Evolutionary conservation across 2,797 vertebrate genomes (phyloP), one percentile per base, ranked within the genome.

Genomic region (Lutjanus argentimaculatus): DNA sequence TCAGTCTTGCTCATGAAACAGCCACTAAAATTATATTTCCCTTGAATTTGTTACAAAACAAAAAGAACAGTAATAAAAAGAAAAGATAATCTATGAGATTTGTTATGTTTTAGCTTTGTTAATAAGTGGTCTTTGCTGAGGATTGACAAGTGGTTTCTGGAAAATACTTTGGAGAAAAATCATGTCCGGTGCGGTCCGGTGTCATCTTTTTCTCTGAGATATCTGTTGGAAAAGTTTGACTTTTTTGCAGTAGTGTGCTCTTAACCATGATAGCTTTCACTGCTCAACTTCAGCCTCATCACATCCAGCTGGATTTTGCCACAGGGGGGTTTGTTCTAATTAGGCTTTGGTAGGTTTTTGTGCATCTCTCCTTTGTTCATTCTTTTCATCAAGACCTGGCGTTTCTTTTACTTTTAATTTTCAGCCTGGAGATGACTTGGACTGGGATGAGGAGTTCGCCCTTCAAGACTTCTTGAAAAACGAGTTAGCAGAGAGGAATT

Each of bases 371-470:
- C 0, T 62, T 46, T 36, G 30, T 63, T 0, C 21, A 0, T 55
- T 58, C 2, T 8, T 70, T 82, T 49, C 0, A 16, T 25, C 7
- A 0, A 56, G 40, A 67, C 43, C n/a, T 61, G 2, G 0, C 22
- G 15, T 62, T 63, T 64, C 11, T 52, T 2, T 21, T 16, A 9
- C 1, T 21, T 13, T 21, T 16, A 9, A 1, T 21, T 13, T 30
- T 42, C 16, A 93, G 95, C 58, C 89, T 11, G 90, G 84, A 67
- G 90, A 92, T 21, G 93, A 93, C 45, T 84, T 95, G 84, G 92
- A 95, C 84, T 95, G 94, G 94, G 94, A 95, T 1, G 93, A 95
- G 77, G 94, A 95, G 79, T 93, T 93, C n/a, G 91, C 89, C 17
- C 77, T 95, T 25, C 93, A 94, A 53, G 93, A 95, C 70, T 92